Base-by-base conservation (phyloP, 2,113 vertebrate species). In the Elaphurus davidianus region DNA sequence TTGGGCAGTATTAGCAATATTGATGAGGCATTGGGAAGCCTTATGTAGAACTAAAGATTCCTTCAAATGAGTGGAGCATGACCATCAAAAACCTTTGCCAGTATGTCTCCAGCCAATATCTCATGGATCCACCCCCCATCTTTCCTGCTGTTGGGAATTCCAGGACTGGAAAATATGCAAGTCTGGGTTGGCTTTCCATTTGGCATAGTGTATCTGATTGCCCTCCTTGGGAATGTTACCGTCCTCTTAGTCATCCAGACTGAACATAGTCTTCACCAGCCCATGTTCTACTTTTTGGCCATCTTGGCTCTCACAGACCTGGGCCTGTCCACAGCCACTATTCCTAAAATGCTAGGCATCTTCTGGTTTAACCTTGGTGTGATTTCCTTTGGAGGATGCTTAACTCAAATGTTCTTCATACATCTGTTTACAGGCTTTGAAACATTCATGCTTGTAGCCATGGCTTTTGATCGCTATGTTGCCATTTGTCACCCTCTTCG, bases 371-470 rank as follows among this genome's bases (percentile, higher is more conserved):
- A 71, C 13, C 27, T 76, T 1, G 54, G n/a, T 10, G 62, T 81
- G 33, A 93, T 98, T 85, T 28, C 36, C 16, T 95, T 97, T 54
- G 50, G 82, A 9, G 91, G 43, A 23, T 98, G 96, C 43, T 91
- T 98, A 54, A 45, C 74, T 30, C 97, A 98, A 36, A 96, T 94
- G 95, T 94, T 96, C 55, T 97, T 97, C 55, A 88, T 94, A 83
- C 91, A 96, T 27, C 15, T 96, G 60, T 86, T 98, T 79, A 96
- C 87, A 78, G 89, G 90, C 50, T 50, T 94, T 9, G 97, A 98
- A 59, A 95, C 95, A 0, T 95, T 78, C 45, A 82, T 97, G 78
- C 64, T 97, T 47, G 52, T 96, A n/a, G 90, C 97, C 74, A 98
- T 98, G 98, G 92, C 97, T 47, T 97, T 97, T 67, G 96, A 95